Base-by-base conservation (phyloP, 1,140 invertebrate species). In the Druon quercuslanigerum region DNA sequence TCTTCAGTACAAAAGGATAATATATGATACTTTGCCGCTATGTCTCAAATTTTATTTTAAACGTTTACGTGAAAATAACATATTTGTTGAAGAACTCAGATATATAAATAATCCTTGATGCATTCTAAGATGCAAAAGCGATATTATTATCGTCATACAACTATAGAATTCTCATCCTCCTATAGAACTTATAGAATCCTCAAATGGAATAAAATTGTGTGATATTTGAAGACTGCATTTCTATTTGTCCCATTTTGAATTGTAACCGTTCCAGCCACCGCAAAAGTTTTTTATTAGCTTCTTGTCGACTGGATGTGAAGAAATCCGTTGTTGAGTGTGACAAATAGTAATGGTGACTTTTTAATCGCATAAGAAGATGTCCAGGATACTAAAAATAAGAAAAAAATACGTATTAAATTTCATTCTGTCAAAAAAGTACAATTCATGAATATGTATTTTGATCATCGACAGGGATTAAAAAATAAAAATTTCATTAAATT, bases 221-320 rank as follows among this genome's bases (percentile, higher is more conserved):
- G 13, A 95, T 96, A 78, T 96, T 96, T 1, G 98, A 98, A 4
- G 98, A 98, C 90, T 99, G 98, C 76, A 99, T 91, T 92, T 99
- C 98, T 77, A 99, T 97, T 92, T 99, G 98, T 1, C 97, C 97
- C 95, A 99, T 98, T 93, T 99, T 99, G 86, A 99, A 99, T 88
- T 99, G 97, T 72, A 99, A 93, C 77, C 97, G 92, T 89, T 98
- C 97, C 17, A 99, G 91, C 96, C 98, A 99, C 79, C 95, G 94
- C 1, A 98, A 90, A 13, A 98, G 92, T 7, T 87, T 87, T 0
- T 90, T 86, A 83, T 92, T 93, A 0, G 88, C 86, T 78, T 90
- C 87, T 75, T 90, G 87, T 57, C 91, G 83, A 71, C 87, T 88
- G 0, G 82, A 86, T 8, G 81, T 83, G 56, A 82, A 89, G 73